Evolutionary conservation across 2,113 vertebrate genomes (phyloP), one percentile per base, ranked within the genome.

Genomic region (Struthidea cinerea): DNA sequence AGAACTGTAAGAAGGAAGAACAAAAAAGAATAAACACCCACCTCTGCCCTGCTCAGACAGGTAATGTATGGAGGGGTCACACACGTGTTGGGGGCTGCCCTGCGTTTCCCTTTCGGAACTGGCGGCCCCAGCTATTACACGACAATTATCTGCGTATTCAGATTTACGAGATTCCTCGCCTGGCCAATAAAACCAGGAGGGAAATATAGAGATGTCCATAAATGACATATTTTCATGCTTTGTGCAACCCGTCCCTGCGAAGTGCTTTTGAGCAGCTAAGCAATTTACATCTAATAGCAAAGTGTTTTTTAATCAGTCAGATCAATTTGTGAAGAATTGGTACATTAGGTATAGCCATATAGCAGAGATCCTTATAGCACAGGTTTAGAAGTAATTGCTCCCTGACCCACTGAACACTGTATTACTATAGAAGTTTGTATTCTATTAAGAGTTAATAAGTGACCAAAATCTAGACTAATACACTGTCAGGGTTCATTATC

Each of bases 381-480:
- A 84, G 89, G 83, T 96, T 97, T 96, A 94, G 87, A 97, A 97
- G 93, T 94, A 93, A 97, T 93, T 97, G 91, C 90, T 97, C 96
- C 94, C 96, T 97, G 95, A 97, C 95, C 94, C 89, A 91, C 94
- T 86, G 93, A 95, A 94, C 92, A 94, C 94, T 87, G 59, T 93
- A 95, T 97, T 96, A 80, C 92, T 94, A 87, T 91, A 93, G 87
- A 97, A 98, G 97, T 97, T 97, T 98, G 95, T 98, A 96, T 98
- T 97, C 96, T 97, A 97, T 98, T 98, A 97, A 97, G 98, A 98
- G 98, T 98, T 98, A 98, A 98, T 98, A 98, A 98, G 98, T 98
- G 98, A 98, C 97, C 97, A 97, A 98, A 97, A 98, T 98, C 97
- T 97, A 96, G 96, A 97, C 98, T 98, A 98, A 98, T 98, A 98